A percentile compares a stretch with the other conserved stretches of the same genome.
Evolutionary conservation across 2,797 vertebrate genomes (phyloP).

Genomic region (Pseudotriccus pelzelni): DNA sequence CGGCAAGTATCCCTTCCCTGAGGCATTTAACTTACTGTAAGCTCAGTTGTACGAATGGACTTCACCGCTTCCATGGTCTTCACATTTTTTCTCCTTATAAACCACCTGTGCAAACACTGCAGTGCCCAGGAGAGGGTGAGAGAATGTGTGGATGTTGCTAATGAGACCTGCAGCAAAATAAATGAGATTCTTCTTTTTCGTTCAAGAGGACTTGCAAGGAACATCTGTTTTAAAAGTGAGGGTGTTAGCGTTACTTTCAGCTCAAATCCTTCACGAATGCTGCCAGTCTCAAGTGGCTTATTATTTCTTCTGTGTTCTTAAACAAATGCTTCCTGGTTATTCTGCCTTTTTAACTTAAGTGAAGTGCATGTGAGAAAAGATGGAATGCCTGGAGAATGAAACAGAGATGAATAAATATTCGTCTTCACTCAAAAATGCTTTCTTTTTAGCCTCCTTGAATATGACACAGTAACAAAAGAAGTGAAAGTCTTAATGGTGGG

Average conservation of each 20-base stretch:
- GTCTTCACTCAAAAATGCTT: neutral
- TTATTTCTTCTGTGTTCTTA: neutral
- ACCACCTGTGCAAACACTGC: neutral
- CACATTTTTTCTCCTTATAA: neutral
- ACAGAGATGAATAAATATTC: neutral
- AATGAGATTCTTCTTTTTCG: neutral
- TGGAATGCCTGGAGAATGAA: neutral
- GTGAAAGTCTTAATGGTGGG: constrained; percentile 91
- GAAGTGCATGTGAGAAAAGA: neutral
- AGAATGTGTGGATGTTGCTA: neutral
- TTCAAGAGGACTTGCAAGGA: neutral
- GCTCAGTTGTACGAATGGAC: neutral
- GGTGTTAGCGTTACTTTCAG: neutral
- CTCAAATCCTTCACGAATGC: neutral
- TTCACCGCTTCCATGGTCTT: neutral
- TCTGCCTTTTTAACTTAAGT: neutral
- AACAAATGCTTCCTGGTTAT: neutral
- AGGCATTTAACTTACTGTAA: neutral
- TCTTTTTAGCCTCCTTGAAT: constrained; percentile 86
- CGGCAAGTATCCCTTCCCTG: constrained; percentile 77
- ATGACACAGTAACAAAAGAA: constrained; percentile 85
- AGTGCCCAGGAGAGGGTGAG: neutral
- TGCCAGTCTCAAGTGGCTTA: neutral
- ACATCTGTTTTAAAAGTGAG: neutral
- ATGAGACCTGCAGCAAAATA: neutral